phyloP scores from a whole-genome alignment of 2,888 invertebrate genomes.

The Pantelozetes paolii region DNA sequence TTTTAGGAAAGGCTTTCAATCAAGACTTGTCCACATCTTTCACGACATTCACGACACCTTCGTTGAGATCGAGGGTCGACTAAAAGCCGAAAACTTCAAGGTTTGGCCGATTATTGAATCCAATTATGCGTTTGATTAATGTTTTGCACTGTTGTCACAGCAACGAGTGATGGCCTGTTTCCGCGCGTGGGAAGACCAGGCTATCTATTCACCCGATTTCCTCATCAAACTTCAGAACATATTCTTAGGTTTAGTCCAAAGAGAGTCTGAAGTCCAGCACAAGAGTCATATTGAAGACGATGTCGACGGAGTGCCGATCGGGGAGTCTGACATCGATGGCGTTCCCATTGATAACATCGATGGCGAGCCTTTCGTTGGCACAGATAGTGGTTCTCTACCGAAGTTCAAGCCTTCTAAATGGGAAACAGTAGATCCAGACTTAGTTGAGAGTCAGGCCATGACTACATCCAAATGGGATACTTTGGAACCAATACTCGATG shows the following conservation, averaged over 20 bases:
- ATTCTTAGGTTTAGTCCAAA: conserved; percentile 69
- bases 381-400: conserved; percentile 32
- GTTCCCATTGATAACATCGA: conserved; percentile 59
- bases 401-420: conserved; percentile 81
- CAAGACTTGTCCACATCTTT: conserved; percentile 72
- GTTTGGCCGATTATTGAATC: conserved; percentile 48
- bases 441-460: conserved; percentile 69
- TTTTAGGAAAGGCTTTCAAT: conserved; percentile 76
- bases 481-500: conserved; percentile 59
- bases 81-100: conserved; percentile 95
- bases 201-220: conserved; percentile 88
- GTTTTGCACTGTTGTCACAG: conserved; percentile 45
- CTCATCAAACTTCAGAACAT: conserved; percentile 79
- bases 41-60: conserved; percentile 68
- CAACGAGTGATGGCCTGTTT: conserved; percentile 80
- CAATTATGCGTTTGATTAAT: background rate
- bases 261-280: conserved; percentile 50
- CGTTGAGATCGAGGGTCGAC: conserved; percentile 69
- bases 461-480: conserved; percentile 84
- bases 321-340: conserved; percentile 51
- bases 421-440: conserved; percentile 90
- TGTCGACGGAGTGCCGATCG: conserved; percentile 50
- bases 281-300: conserved; percentile 57
- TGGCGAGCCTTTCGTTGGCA: conserved; percentile 46
- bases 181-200: conserved; percentile 96